Evolutionary conservation across 2,113 vertebrate genomes (phyloP).

Genomic region (Monarcha castaneiventris): DNA sequence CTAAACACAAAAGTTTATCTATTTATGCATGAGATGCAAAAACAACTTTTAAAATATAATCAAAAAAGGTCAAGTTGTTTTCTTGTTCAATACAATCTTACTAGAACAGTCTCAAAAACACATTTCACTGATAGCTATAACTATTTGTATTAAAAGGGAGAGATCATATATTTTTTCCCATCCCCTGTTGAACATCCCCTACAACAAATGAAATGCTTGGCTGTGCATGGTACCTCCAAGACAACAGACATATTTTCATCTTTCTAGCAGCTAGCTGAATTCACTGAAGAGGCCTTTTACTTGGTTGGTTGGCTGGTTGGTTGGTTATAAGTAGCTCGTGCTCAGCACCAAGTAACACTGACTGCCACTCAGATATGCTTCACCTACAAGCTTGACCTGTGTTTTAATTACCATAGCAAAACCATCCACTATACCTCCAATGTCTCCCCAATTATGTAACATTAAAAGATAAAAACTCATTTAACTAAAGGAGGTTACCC

Average conservation of each 20-base stretch:
- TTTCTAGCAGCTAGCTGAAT: neutral
- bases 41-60: neutral
- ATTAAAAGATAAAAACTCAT: neutral
- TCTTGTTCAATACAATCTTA: neutral
- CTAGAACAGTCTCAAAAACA: neutral
- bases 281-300: neutral
- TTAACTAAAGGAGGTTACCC: neutral
- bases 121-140: neutral
- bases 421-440: conserved; percentile 20
- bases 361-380: conserved; percentile 61
- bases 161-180: neutral
- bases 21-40: neutral
- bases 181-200: neutral
- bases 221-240: neutral
- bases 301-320: neutral
- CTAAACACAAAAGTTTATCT: neutral
- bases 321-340: neutral
- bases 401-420: conserved; percentile 67
- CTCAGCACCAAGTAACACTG: conserved; percentile 29
- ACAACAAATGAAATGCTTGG: neutral
- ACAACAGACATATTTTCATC: neutral
- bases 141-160: neutral
- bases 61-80: neutral
- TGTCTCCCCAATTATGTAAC: neutral
- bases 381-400: conserved; percentile 55